Percentiles rank a stretch among this genome's conserved stretches.
These are phyloP conservation scores for Varanus salvator DNA, from an alignment of 2,113 vertebrate species.

Conservation along the genomic window DNA sequence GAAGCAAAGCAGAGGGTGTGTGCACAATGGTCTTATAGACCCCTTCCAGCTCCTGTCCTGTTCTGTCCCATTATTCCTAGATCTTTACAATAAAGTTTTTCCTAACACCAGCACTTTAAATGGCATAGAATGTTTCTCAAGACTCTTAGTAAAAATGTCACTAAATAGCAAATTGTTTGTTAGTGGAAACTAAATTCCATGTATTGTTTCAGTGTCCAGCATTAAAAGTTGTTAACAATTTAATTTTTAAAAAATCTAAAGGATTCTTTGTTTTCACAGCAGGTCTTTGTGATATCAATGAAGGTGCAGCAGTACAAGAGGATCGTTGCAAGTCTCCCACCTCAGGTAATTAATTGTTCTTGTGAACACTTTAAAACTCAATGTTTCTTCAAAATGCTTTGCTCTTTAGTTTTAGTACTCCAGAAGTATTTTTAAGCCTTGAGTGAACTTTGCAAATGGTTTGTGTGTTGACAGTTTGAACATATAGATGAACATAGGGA, in stretches of 20 bases:
- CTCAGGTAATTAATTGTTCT: slow-evolving; percentile 88
- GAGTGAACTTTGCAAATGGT: slow-evolving; percentile 7
- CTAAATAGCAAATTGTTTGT: background rate
- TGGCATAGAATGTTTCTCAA: background rate
- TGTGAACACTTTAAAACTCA: slow-evolving; percentile 34
- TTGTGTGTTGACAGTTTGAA: background rate
- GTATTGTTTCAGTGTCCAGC: background rate
- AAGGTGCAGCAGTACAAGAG: slow-evolving; percentile 89
- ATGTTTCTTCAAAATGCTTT: background rate
- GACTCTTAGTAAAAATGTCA: background rate
- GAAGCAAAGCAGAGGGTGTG: too few relatives aligned
- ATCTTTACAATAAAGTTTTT: too few relatives aligned
- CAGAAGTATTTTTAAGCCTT: background rate
- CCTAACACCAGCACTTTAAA: background rate
- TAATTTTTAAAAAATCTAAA: background rate
- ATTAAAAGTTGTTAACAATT: background rate
- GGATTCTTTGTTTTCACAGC: slow-evolving; percentile 66
- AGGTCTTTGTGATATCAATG: slow-evolving; percentile 96
- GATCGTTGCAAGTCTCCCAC: slow-evolving; percentile 99
- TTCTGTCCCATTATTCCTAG: too few relatives aligned
- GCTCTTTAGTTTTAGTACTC: background rate
- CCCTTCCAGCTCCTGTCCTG: too few relatives aligned
- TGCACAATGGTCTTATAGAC: too few relatives aligned
- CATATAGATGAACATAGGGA: background rate
- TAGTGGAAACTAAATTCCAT: background rate